A percentile compares a stretch with the other conserved stretches of the same genome.
These are phyloP conservation scores for Folsomia candida DNA, from an alignment of 2,888 invertebrate species.

Conservation along the genomic window DNA sequence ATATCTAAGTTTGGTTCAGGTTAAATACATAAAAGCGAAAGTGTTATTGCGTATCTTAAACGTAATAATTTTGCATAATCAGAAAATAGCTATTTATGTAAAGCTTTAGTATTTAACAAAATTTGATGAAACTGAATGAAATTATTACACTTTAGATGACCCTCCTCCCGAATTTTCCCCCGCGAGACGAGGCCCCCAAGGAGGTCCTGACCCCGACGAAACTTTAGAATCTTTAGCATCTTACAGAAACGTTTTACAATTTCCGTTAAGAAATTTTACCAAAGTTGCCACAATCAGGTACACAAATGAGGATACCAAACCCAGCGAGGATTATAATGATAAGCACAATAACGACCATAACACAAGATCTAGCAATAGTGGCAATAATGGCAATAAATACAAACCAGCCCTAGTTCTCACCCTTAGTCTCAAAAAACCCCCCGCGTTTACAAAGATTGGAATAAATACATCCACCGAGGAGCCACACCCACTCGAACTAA, in stretches of 20 bases:
- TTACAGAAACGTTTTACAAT: not conserved
- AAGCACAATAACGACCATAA: not conserved
- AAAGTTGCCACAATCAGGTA: conserved; percentile 8
- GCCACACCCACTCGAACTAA: conserved; percentile 1
- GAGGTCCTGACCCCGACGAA: not conserved
- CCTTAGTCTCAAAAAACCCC: not conserved
- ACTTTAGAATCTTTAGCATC: conserved; percentile 5
- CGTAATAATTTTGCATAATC: too few relatives aligned
- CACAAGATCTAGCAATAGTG: not conserved
- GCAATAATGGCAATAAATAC: not conserved
- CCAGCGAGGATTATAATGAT: not conserved
- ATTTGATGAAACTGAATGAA: too few relatives aligned
- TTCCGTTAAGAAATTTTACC: conserved; percentile 10
- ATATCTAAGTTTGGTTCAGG: too few relatives aligned
- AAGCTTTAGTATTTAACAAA: too few relatives aligned
- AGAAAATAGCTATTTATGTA: too few relatives aligned
- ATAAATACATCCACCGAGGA: not conserved
- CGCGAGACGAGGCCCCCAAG: conserved; percentile 13
- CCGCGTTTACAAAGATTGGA: too few relatives aligned
- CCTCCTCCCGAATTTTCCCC: conserved; percentile 11
- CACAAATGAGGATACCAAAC: not conserved
- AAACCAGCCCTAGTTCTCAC: conserved; percentile 1
- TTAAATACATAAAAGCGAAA: too few relatives aligned
- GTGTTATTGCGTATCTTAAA: too few relatives aligned
- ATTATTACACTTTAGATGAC: conserved; percentile 6